Evolutionary conservation across 2,888 invertebrate genomes (phyloP), one percentile per base, ranked within the genome.

Genomic region (Leptura quadrifasciata): DNA sequence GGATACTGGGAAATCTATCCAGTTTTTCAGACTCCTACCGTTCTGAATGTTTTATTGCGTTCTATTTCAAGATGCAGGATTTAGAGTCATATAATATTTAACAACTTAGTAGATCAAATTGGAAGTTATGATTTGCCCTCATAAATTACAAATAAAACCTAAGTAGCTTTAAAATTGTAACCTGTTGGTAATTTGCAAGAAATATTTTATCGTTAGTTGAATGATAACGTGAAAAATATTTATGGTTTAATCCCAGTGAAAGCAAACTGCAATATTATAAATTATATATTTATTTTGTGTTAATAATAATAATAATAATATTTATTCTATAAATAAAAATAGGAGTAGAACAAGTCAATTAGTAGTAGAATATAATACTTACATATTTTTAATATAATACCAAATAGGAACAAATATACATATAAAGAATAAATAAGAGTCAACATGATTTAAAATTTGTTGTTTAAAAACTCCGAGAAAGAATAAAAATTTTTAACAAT

Each of bases 11-110:
- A 63, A 18, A 35, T 35, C 39, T 17, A 15, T 35, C 20, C 17
- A 15, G 39, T 27, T 35, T 27, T 27, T 4, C 63, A 35, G 35
- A 39, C 17, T 63, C 39, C 39, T 20, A 39, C 21, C n/a, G n/a
- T 27, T 15, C 21, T 47, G 58, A 58, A 63, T 63, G 18, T 63
- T 39, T 39, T 63, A 39, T 31, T 17, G 60, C 60, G 17, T 31
- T 18, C 31, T 61, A 61, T 61, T 61, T 61, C 31, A n/a, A 47
- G n/a, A 47, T 12, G 47, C 3, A 47, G 47, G 47, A 47, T 47
- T 47, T 47, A n/a, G 47, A 6, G 47, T 1, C 47, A 47, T 47
- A 47, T 47, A 47, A 47, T n/a, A 47, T 47, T 47, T 47, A 47
- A 47, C 47, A n/a, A 47, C 47, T 47, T 47, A 6, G 47, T n/a